Evolutionary conservation across 2,113 vertebrate genomes (phyloP).

Genomic region (Anhinga anhinga): DNA sequence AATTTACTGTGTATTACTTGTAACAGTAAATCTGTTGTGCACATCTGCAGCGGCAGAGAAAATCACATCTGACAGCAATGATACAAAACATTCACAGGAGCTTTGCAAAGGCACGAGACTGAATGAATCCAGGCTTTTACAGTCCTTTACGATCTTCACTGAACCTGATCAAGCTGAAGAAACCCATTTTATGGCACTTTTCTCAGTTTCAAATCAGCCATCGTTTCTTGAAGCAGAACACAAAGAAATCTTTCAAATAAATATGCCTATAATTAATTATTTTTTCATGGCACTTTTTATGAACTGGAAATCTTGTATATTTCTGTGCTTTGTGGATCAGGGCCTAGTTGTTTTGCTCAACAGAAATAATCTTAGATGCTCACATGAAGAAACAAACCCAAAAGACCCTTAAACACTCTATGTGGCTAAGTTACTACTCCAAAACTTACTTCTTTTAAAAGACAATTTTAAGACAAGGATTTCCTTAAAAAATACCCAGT

Average conservation of each 20-base stretch:
- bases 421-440: not conserved
- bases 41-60: slow-evolving; percentile 50
- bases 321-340: not conserved
- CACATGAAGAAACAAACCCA: not conserved
- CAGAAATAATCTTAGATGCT: not conserved
- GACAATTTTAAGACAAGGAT: not conserved
- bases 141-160: slow-evolving; percentile 26
- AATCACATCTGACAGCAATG: slow-evolving; percentile 47
- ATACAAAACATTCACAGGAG: slow-evolving; percentile 55
- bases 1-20: slow-evolving; percentile 61
- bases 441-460: not conserved
- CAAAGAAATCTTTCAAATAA: slow-evolving; percentile 19
- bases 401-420: not conserved
- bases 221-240: not conserved
- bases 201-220: slow-evolving; percentile 8
- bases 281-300: not conserved
- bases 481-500: not conserved
- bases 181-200: slow-evolving; percentile 38
- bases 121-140: slow-evolving; percentile 48
- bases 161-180: slow-evolving; percentile 46
- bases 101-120: slow-evolving; percentile 26
- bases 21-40: slow-evolving; percentile 52
- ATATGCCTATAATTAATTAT: not conserved
- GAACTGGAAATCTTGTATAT: not conserved
- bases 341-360: not conserved